Percentiles rank a stretch among this genome's conserved stretches.
phyloP scores from a whole-genome alignment of 2,888 invertebrate genomes.

The Eurytoma adleriae region DNA sequence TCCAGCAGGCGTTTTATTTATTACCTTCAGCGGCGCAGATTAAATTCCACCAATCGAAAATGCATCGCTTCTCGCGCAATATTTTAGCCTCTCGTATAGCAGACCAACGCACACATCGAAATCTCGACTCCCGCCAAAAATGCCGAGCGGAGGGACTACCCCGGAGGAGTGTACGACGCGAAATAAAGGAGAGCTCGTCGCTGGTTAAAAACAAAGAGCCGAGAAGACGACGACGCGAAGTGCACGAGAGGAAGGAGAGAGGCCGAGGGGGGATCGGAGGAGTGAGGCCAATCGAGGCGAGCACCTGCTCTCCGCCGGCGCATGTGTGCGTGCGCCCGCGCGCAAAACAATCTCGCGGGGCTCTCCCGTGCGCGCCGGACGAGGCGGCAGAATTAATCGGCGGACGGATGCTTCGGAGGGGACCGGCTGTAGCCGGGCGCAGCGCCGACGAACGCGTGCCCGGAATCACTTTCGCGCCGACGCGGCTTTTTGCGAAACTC shows the following conservation, averaged over 20 bases:
- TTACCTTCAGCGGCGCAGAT: too few species aligned
- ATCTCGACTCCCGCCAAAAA: slow-evolving; percentile 3
- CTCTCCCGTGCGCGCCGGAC: slow-evolving; percentile 14
- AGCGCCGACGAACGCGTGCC: slow-evolving; percentile 62
- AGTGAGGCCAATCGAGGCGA: slow-evolving; percentile 43
- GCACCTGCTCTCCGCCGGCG: slow-evolving; percentile 44
- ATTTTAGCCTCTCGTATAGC: too few species aligned
- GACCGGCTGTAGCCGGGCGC: slow-evolving; percentile 5
- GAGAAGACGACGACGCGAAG: too few species aligned
- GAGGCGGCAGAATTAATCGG: slow-evolving; percentile 57
- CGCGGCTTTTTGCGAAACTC: not conserved
- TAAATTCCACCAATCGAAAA: too few species aligned
- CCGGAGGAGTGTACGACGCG: not conserved
- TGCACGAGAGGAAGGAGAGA: too few species aligned
- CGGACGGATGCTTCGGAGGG: slow-evolving; percentile 31
- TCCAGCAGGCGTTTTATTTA: not conserved
- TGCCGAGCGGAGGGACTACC: not conserved
- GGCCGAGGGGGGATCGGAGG: too few species aligned
- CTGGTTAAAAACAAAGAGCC: too few species aligned
- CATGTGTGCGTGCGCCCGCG: not conserved
- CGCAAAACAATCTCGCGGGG: slow-evolving; percentile 43
- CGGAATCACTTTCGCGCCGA: slow-evolving; percentile 63
- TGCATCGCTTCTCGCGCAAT: too few species aligned
- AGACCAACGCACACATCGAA: too few species aligned
- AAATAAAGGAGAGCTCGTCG: too few species aligned